phyloP scores from a whole-genome alignment of 2,888 invertebrate genomes.

The Chelonus formosanus region DNA sequence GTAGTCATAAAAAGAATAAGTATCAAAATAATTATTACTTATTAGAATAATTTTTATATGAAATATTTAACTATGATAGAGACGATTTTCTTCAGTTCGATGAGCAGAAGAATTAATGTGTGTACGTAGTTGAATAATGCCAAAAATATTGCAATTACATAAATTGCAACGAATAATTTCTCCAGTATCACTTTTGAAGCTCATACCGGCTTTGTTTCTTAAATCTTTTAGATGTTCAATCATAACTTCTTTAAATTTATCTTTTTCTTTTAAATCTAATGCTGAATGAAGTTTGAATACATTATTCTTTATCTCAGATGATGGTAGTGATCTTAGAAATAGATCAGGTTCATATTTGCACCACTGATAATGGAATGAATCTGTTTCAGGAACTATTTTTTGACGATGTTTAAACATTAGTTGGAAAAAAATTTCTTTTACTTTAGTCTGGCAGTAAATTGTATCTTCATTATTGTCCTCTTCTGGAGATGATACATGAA shows the following conservation, averaged over 20 bases:
- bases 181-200: conserved; percentile 30
- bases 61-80: too few relatives aligned
- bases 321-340: conserved; percentile 60
- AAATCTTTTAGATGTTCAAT: conserved; percentile 65
- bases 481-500: too few relatives aligned
- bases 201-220: conserved; percentile 61
- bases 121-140: too few relatives aligned
- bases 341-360: conserved; percentile 54
- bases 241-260: conserved; percentile 58
- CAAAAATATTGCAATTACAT: conserved; percentile 63
- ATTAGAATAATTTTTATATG: too few relatives aligned
- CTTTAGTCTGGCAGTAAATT: conserved; percentile 64
- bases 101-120: too few relatives aligned
- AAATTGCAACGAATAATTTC: conserved; percentile 65
- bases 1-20: too few relatives aligned
- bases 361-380: conserved; percentile 58
- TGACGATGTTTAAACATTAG: conserved; percentile 65
- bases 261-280: conserved; percentile 63
- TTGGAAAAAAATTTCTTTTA: conserved; percentile 64
- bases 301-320: conserved; percentile 44
- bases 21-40: too few relatives aligned
- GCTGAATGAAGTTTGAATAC: conserved; percentile 66
- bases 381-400: conserved; percentile 58
- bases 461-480: conserved; percentile 58
- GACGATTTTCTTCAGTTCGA: too few relatives aligned